These are phyloP conservation scores for Poicephalus meyeri DNA, from an alignment of 2,113 vertebrate genomes.

Conservation along the genomic window DNA sequence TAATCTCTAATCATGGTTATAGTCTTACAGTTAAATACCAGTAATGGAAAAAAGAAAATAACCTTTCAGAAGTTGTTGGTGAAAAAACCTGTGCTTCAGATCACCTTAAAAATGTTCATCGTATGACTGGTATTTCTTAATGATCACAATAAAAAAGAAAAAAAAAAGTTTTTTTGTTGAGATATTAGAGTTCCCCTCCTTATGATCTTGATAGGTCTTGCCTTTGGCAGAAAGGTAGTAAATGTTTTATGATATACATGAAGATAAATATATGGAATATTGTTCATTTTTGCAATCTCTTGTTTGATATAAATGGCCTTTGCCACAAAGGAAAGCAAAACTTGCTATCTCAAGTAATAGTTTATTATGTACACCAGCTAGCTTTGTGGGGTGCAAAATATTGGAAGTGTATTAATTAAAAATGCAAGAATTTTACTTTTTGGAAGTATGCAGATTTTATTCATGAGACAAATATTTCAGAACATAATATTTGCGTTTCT, in stretches of 20 bases:
- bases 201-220: background rate
- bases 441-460: background rate
- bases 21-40: background rate
- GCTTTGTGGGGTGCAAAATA: background rate
- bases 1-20: background rate
- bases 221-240: background rate
- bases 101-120: background rate
- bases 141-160: background rate
- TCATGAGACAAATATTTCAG: background rate
- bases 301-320: background rate
- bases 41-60: background rate
- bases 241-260: background rate
- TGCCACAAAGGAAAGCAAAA: background rate
- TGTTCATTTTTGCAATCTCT: background rate
- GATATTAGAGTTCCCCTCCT: background rate
- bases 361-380: background rate
- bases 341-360: background rate
- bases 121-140: background rate
- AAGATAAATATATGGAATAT: background rate
- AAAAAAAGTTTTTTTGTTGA: background rate
- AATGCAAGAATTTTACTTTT: background rate
- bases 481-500: background rate
- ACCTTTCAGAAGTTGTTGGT: background rate
- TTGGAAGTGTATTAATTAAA: background rate
- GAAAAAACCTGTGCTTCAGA: background rate